phyloP scores from a whole-genome alignment of 2,113 vertebrate species.

The Pygoscelis antarcticus region DNA sequence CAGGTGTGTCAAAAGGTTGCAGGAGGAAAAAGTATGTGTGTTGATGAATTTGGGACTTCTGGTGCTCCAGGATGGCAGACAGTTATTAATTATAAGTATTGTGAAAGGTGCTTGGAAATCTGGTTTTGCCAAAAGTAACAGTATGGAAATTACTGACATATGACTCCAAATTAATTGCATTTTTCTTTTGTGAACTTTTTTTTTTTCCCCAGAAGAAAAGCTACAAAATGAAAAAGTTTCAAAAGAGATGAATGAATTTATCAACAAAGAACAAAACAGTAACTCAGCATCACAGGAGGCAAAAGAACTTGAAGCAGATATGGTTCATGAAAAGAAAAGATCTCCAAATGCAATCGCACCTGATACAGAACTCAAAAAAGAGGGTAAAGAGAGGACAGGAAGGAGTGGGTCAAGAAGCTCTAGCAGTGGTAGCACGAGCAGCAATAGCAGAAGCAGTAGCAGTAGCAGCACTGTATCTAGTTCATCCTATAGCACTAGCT shows the following conservation, averaged over 20 bases:
- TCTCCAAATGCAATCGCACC: conserved; percentile 82
- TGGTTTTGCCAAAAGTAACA: not conserved
- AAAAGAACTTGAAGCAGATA: conserved; percentile 87
- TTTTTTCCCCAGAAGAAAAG: conserved; percentile 84
- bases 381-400: conserved; percentile 82
- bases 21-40: not conserved
- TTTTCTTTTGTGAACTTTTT: not conserved
- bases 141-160: not conserved
- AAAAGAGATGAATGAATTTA: conserved; percentile 89
- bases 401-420: conserved; percentile 83
- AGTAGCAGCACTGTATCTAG: conserved; percentile 87
- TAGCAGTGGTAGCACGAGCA: conserved; percentile 87
- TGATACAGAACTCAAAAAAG: conserved; percentile 82
- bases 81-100: not conserved
- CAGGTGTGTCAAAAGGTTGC: not conserved
- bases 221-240: conserved; percentile 83
- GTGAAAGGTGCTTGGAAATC: not conserved
- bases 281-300: conserved; percentile 84
- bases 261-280: conserved; percentile 84
- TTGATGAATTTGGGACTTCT: not conserved
- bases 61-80: not conserved
- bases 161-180: not conserved
- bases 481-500: conserved; percentile 89
- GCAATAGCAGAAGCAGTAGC: conserved; percentile 85
- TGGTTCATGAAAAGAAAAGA: conserved; percentile 88